These are phyloP conservation scores for Dicentrarchus labrax DNA, from an alignment of 2,113 vertebrate genomes.

Conservation along the genomic window DNA sequence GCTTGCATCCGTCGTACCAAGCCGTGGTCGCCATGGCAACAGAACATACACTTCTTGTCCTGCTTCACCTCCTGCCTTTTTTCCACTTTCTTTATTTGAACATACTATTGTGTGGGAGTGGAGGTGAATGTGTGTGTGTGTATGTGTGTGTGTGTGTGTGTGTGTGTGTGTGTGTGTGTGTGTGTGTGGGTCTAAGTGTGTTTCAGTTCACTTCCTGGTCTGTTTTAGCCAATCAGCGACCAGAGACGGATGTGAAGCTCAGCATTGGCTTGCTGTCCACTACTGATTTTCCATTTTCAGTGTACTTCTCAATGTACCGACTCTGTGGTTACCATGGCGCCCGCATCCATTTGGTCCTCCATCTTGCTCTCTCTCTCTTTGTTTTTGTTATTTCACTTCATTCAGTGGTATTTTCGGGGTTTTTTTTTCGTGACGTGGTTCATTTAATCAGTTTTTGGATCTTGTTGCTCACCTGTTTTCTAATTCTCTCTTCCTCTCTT, in stretches of 20 bases:
- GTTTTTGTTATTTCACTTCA: conserved; percentile 3
- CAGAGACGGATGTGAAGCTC: background rate
- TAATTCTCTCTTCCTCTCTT: too few relatives aligned
- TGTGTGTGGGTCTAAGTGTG: background rate
- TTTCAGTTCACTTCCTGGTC: conserved; percentile 37
- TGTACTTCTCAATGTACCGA: conserved; percentile 1
- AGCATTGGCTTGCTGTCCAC: conserved; percentile 8
- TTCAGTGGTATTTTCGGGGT: background rate
- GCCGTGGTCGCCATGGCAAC: conserved; percentile 66
- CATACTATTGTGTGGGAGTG: background rate
- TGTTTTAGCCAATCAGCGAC: conserved; percentile 22
- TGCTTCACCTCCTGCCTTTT: conserved; percentile 32
- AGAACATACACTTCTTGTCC: conserved; percentile 52
- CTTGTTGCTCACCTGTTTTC: background rate
- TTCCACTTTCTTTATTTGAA: conserved; percentile 19
- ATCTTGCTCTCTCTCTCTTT: background rate
- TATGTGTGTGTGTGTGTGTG: background rate
- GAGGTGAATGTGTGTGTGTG: background rate
- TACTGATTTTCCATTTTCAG: background rate
- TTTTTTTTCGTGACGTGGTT: background rate
- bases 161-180: conserved; percentile 1
- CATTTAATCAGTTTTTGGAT: background rate
- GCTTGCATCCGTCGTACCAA: conserved; percentile 47
- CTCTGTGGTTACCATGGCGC: conserved; percentile 45
- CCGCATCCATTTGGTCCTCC: conserved; percentile 28